Conservation (phyloP, 2,888 invertebrate genomes). For the Platycnemis pennipes region DNA sequence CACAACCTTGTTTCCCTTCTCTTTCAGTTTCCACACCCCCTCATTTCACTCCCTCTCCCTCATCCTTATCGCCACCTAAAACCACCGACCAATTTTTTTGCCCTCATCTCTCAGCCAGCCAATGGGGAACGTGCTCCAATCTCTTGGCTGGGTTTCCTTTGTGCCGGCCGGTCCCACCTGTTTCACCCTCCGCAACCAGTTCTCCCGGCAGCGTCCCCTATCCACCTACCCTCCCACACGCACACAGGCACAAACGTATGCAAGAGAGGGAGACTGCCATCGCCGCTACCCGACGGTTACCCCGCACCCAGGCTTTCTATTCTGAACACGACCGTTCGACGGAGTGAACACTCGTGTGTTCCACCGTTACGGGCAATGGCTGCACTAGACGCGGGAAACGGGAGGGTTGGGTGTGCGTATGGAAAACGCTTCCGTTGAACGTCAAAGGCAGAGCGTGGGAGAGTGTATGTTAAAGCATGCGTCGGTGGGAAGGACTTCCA, state of each 20-base stretch:
- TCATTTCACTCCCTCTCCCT: neutral
- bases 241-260: neutral
- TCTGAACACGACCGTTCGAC: neutral
- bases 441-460: neutral
- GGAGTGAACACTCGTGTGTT: neutral
- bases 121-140: conserved; percentile 11
- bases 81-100: neutral
- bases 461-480: no score
- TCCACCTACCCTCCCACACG: neutral
- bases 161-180: neutral
- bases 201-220: neutral
- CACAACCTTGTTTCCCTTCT: neutral
- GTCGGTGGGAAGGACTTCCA: no score
- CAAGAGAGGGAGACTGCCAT: neutral
- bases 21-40: neutral
- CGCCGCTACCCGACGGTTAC: no score
- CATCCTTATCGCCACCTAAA: neutral
- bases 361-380: neutral
- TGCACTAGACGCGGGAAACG: neutral
- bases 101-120: neutral
- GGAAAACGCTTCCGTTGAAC: neutral
- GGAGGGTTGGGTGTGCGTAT: neutral
- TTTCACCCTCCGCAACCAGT: neutral
- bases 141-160: conserved; percentile 17
- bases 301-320: no score